phyloP scores from a whole-genome alignment of 2,888 invertebrate species.

The Acanthococcus lagerstroemiae region DNA sequence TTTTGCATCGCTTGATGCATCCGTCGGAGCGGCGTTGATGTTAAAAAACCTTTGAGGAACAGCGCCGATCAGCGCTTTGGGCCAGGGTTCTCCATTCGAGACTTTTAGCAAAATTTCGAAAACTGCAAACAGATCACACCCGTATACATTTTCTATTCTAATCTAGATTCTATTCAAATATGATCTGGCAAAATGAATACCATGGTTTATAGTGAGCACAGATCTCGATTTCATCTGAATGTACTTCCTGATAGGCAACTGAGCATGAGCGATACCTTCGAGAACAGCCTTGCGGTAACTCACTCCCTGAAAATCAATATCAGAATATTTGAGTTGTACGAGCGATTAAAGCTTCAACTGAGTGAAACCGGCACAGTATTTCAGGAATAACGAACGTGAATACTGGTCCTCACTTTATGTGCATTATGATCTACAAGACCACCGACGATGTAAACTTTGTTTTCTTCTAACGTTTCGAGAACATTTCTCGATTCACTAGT shows the following conservation, averaged over 20 bases:
- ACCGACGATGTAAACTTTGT: slow-evolving; percentile 85
- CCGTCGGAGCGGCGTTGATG: not conserved
- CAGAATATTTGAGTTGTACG: too few species aligned
- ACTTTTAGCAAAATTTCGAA: slow-evolving; percentile 71
- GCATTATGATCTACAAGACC: slow-evolving; percentile 96
- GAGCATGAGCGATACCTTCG: slow-evolving; percentile 67
- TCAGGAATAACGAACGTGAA: too few species aligned
- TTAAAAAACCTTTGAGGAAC: slow-evolving; percentile 53
- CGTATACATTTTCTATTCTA: too few species aligned
- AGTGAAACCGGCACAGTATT: too few species aligned
- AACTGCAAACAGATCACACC: too few species aligned
- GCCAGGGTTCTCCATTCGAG: slow-evolving; percentile 60
- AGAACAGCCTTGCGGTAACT: slow-evolving; percentile 72
- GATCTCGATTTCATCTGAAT: slow-evolving; percentile 84
- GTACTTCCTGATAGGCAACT: slow-evolving; percentile 79
- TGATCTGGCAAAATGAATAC: too few species aligned
- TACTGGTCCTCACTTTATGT: slow-evolving; percentile 65
- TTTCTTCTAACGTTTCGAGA: slow-evolving; percentile 60
- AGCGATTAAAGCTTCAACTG: slow-evolving; percentile 10
- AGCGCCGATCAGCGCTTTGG: slow-evolving; percentile 63
- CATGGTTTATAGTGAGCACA: slow-evolving; percentile 93
- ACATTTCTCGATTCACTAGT: slow-evolving; percentile 89
- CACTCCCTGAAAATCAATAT: slow-evolving; percentile 55
- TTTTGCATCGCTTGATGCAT: too few species aligned
- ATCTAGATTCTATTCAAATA: too few species aligned